phyloP scores from a whole-genome alignment of 2,888 invertebrate species.

The Linnaemya vulpina region DNA sequence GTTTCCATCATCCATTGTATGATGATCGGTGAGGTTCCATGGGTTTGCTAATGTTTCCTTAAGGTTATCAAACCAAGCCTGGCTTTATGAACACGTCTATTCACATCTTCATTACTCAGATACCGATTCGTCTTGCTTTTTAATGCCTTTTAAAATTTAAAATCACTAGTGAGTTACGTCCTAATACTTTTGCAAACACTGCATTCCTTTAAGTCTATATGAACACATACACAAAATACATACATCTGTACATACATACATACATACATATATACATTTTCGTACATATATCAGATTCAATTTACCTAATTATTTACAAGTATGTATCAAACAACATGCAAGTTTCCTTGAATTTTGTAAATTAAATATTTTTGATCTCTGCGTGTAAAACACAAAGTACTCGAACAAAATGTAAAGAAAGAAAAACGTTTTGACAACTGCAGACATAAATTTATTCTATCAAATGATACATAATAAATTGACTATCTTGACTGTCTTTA shows the following conservation, averaged over 20 bases:
- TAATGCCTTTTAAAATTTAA: background rate
- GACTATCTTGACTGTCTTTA: constrained; percentile 55
- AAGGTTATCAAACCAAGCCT: too few relatives aligned
- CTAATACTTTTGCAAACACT: background rate
- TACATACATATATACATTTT: too few relatives aligned
- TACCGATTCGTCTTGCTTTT: background rate
- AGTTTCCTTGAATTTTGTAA: constrained; percentile 15
- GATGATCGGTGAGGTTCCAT: too few relatives aligned
- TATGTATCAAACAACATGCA: background rate
- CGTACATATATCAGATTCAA: background rate
- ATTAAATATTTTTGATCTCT: constrained; percentile 14
- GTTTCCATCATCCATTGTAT: too few relatives aligned
- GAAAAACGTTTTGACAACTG: constrained; percentile 48
- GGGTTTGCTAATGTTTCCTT: too few relatives aligned
- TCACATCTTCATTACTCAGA: too few relatives aligned
- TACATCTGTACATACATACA: too few relatives aligned
- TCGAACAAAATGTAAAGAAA: constrained; percentile 31
- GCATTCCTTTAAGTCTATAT: too few relatives aligned
- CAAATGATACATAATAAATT: constrained; percentile 62
- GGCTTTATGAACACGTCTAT: too few relatives aligned
- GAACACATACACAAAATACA: too few relatives aligned
- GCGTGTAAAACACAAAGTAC: background rate
- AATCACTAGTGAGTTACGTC: background rate
- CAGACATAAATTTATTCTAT: constrained; percentile 57
- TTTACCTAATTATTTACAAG: background rate